Evolutionary conservation across 1,140 invertebrate species (phyloP).

Genomic region (Aphidius gifuensis): DNA sequence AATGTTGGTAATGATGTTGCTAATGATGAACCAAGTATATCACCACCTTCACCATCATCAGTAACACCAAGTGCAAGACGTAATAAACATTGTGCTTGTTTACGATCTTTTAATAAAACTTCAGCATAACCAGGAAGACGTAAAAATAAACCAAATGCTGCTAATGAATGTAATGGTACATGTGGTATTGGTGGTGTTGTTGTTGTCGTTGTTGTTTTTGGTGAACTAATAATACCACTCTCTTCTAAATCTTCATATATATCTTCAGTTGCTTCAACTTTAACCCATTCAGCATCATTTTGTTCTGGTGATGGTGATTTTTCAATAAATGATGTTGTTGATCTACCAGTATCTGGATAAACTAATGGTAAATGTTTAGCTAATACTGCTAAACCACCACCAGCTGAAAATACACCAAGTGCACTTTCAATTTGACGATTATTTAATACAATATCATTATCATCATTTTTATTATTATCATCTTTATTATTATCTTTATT

Average conservation of each 20-base stretch:
- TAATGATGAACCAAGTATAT: constrained; percentile 73
- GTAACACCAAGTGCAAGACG: constrained; percentile 83
- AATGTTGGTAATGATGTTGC: constrained; percentile 77
- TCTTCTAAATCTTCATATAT: constrained; percentile 67
- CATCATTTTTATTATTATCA: constrained; percentile 34
- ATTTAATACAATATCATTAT: constrained; percentile 33
- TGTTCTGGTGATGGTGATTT: constrained; percentile 56
- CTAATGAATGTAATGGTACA: constrained; percentile 84
- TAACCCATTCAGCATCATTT: constrained; percentile 74
- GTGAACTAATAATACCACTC: constrained; percentile 39
- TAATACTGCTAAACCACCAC: constrained; percentile 82
- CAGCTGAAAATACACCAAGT: constrained; percentile 78
- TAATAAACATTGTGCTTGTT: constrained; percentile 80
- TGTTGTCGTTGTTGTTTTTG: constrained; percentile 41
- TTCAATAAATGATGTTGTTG: constrained; percentile 46
- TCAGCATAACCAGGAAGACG: constrained; percentile 86
- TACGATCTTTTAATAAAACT: constrained; percentile 77
- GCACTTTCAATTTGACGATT: constrained; percentile 61
- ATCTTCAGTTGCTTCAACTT: constrained; percentile 68
- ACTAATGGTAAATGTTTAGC: constrained; percentile 82
- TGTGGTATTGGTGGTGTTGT: constrained; percentile 51
- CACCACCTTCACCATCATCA: constrained; percentile 85
- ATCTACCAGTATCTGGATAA: constrained; percentile 72
- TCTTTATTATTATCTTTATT: constrained; percentile 47
- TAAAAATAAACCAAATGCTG: constrained; percentile 85